Evolutionary conservation across 2,797 vertebrate genomes (phyloP).

Genomic region (Staurois parvus): DNA sequence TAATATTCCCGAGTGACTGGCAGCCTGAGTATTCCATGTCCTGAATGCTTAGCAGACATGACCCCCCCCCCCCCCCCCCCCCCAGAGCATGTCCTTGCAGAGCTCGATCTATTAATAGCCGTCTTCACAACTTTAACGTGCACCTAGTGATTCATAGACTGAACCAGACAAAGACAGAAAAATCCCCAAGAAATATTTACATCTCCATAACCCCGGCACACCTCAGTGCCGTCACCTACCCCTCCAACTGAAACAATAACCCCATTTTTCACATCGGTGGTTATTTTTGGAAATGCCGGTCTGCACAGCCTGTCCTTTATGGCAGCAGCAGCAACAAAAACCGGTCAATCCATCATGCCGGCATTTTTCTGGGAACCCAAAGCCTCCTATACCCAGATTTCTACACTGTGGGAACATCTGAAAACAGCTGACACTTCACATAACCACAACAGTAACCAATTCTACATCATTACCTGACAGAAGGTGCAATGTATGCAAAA

Average conservation of each 20-base stretch:
- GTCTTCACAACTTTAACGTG: slow-evolving; percentile 69
- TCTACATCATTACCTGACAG: no score
- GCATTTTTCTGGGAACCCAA: neutral
- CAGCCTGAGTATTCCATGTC: neutral
- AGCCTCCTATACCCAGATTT: no score
- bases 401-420: no score
- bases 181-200: slow-evolving; percentile 60
- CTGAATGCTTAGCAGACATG: neutral
- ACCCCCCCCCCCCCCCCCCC: neutral
- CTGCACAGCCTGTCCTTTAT: slow-evolving; percentile 75
- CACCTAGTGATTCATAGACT: slow-evolving; percentile 67
- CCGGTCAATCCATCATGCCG: neutral
- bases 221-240: no score
- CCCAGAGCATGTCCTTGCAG: slow-evolving; percentile 66
- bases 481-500: no score
- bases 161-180: slow-evolving; percentile 69
- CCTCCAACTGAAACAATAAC: slow-evolving; percentile 51
- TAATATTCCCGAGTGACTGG: neutral
- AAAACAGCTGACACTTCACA: no score
- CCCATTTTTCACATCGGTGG: slow-evolving; percentile 68
- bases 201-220: no score
- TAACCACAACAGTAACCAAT: no score
- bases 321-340: slow-evolving; percentile 33
- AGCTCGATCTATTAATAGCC: slow-evolving; percentile 72
- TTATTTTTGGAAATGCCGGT: slow-evolving; percentile 81